Evolutionary conservation across 2,888 invertebrate genomes (phyloP).

Genomic region (Tipula vernalis): DNA sequence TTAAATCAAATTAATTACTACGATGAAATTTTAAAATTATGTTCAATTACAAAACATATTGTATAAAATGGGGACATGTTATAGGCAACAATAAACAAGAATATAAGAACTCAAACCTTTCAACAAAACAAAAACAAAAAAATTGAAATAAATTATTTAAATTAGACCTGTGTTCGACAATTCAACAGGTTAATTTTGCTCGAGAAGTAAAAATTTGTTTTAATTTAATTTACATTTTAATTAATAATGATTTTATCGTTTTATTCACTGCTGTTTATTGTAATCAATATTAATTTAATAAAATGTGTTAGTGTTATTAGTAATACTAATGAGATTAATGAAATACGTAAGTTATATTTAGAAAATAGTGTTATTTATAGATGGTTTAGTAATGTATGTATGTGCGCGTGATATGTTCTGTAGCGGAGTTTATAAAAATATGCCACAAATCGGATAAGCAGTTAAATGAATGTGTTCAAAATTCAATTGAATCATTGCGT

Average conservation of each 20-base stretch:
- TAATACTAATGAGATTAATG: background rate
- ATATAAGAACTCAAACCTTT: background rate
- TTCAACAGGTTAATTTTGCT: background rate
- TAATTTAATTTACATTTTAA: background rate
- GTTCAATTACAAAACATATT: background rate
- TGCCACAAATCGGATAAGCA: constrained; percentile 52
- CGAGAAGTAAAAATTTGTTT: background rate
- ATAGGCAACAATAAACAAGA: background rate
- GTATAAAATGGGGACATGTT: background rate
- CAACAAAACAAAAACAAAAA: background rate
- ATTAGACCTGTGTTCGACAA: background rate
- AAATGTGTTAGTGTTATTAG: background rate
- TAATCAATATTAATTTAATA: background rate
- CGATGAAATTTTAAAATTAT: background rate
- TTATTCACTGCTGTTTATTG: background rate
- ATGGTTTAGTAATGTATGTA: background rate
- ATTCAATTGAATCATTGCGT: constrained; percentile 45
- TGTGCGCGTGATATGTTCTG: constrained; percentile 15
- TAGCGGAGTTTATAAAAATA: constrained; percentile 52
- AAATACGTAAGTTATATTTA: background rate
- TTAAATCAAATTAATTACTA: background rate
- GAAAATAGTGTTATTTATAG: too few relatives aligned
- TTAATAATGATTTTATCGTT: background rate
- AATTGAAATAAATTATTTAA: background rate
- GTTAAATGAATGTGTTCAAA: constrained; percentile 46